These are phyloP conservation scores for Tinamus major DNA, from an alignment of 2,797 vertebrate genomes.

Conservation along the genomic window DNA sequence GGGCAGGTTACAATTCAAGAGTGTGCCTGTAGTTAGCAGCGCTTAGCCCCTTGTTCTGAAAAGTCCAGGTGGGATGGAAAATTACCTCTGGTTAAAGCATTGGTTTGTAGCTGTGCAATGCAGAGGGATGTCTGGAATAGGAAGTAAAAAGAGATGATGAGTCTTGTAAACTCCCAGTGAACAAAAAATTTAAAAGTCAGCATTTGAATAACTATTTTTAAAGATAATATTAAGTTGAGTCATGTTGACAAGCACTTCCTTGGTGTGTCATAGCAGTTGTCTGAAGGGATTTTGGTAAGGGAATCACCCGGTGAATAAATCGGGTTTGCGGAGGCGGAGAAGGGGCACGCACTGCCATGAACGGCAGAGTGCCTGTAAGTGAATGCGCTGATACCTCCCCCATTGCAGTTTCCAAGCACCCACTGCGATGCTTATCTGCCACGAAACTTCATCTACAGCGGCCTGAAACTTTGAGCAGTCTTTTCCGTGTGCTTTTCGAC, in stretches of 20 bases:
- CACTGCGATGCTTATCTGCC: background rate
- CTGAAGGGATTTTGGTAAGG: background rate
- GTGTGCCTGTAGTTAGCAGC: background rate
- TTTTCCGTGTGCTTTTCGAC: background rate
- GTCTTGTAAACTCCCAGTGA: background rate
- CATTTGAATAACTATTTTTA: background rate
- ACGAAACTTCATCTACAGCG: accelerated
- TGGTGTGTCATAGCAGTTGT: background rate
- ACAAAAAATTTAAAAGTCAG: background rate
- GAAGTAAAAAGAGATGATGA: background rate
- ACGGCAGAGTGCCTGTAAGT: background rate
- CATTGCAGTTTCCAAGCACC: background rate
- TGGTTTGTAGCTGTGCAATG: background rate
- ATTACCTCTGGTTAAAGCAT: background rate
- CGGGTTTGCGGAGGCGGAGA: background rate
- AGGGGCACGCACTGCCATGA: background rate
- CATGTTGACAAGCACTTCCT: background rate
- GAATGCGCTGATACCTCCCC: background rate
- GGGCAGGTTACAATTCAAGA: background rate
- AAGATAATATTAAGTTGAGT: background rate
- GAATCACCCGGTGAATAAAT: background rate
- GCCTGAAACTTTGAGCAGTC: background rate
- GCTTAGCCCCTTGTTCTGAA: background rate
- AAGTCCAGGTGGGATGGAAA: background rate
- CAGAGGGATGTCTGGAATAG: accelerated